Evolutionary conservation across 2,888 invertebrate species (phyloP), one percentile per base, ranked within the genome.

Genomic region (Epiblema foenella): DNA sequence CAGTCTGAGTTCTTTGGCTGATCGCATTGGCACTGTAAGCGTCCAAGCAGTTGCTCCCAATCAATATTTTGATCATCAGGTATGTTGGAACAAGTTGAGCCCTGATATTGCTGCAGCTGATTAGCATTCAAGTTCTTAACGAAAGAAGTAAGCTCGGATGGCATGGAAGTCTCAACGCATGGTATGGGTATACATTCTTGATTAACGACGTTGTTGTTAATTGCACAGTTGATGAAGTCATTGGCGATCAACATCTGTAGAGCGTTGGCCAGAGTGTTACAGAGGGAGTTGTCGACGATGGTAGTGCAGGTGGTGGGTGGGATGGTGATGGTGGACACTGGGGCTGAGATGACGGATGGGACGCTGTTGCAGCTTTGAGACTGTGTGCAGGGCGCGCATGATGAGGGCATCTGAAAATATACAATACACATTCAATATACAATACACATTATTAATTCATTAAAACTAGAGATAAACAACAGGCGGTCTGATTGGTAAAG

Each of bases 231-330:
- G 1, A 89, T 78, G 0, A 89, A 74, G 10, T 89, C 86, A n/a
- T 86, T 88, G 0, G 87, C 85, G 0, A 91, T 85, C 0, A 90
- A 75, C 0, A 90, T 73, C 69, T 90, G 90, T 1, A 91, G 73
- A 0, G 89, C 85, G 39, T 89, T 89, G 0, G 88, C 90, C 29
- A 91, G 75, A 0, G 88, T 76, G 62, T 85, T 89, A 1, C 87
- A 83, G 2, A 91, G 75, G 0, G 85, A 83, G 59, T 87, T 88
- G 62, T 91, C 89, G 2, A 89, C 73, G 0, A 89, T 74, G 0
- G 89, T 87, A 77, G 72, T 56, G 68, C 67, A 24, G 80, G 77
- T 10, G 69, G 71, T 4, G 75, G 52, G 5, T 74, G 66, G 4
- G 75, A 54, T 58, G 67, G 76, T 59, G 77, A 74, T 73, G 62